phyloP scores from a whole-genome alignment of 2,797 vertebrate species.

The Chelmon rostratus region DNA sequence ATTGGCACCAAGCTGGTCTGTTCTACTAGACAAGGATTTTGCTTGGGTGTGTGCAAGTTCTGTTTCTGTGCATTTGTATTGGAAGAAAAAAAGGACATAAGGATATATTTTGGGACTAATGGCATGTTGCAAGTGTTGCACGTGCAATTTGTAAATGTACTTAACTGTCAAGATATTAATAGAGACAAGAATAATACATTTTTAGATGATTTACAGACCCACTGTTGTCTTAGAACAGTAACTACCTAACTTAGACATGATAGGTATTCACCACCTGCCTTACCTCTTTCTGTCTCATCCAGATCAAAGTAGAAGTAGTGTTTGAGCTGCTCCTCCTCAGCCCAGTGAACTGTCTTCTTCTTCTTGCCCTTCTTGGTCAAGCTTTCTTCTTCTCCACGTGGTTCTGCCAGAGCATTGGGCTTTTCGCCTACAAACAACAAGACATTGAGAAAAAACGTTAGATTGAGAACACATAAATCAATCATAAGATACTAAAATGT shows the following conservation, averaged over 20 bases:
- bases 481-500: background rate
- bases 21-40: too few species aligned
- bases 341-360: conserved; percentile 94
- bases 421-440: conserved; percentile 76
- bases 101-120: too few species aligned
- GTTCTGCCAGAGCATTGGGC: conserved; percentile 86
- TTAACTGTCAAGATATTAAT: too few species aligned
- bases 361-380: conserved; percentile 94
- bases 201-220: background rate
- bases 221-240: background rate
- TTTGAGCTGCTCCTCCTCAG: conserved; percentile 92
- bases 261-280: conserved; percentile 70
- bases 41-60: too few species aligned
- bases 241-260: background rate
- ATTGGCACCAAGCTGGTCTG: too few species aligned
- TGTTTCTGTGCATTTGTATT: too few species aligned
- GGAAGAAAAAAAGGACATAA: too few species aligned
- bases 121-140: too few species aligned
- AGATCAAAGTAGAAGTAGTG: conserved; percentile 96
- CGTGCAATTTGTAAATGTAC: too few species aligned
- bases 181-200: too few species aligned
- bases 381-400: conserved; percentile 85
- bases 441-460: background rate
- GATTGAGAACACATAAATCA: background rate
- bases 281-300: conserved; percentile 95